Evolutionary conservation across 2,888 invertebrate species (phyloP), one percentile per base, ranked within the genome.

Genomic region (Drosophila atroscutellata): DNA sequence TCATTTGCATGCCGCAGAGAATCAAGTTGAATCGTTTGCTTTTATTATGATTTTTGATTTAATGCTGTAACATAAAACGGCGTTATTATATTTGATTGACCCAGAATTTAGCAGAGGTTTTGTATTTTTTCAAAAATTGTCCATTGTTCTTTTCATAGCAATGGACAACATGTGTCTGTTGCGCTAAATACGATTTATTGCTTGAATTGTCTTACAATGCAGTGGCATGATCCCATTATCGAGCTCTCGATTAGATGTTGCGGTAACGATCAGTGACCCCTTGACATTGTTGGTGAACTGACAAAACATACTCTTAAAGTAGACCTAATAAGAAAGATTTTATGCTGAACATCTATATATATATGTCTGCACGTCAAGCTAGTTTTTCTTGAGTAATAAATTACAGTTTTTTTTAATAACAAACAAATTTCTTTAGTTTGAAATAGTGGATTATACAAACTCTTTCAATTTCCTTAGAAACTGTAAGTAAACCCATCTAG

Each of bases 31-130:
- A 54, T 80, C 73, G 68, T 64, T 77, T 67, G 67, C 65, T 73
- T 83, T 80, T 83, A 71, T 86, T 67, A 57, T 72, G 71, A 73
- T 81, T 71, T 81, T 60, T 80, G 68, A 83, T 73, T 71, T 81
- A 55, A 73, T 86, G 81, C 60, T 72, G 87, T 86, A 89, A 89
- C 81, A 66, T 83, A 81, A 83, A 77, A 73, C 68, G 62, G 63
- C 50, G 60, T 62, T 72, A 54, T 57, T 66, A 61, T 34, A 60
- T 70, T 64, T 65, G 87, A 87, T 89, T 84, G 89, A 87, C 83
- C 83, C 69, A 89, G 85, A 89, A 84, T 84, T 66, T 64, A 28
- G 62, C 39, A 15, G 30, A 62, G 28, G 54, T 63, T 52, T 39
- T 63, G 15, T 51, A 55, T 54, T 32, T 55, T 55, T 54, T 54